Percentiles rank a stretch among this genome's conserved stretches.
phyloP scores from a whole-genome alignment of 2,113 vertebrate genomes.

The Emydura subglobosa region DNA sequence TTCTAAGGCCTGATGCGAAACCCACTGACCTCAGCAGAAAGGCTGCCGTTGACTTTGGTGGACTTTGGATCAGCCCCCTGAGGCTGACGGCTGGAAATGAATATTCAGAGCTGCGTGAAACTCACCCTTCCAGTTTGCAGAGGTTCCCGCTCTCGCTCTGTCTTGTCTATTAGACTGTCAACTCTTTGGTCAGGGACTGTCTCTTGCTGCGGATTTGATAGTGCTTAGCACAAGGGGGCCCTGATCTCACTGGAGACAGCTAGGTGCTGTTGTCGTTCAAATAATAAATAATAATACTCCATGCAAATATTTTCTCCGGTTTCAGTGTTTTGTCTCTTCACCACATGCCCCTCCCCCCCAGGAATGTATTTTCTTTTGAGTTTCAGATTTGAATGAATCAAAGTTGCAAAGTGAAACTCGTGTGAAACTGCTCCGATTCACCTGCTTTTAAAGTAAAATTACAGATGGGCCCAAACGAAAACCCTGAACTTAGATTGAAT shows the following conservation, averaged over 20 bases:
- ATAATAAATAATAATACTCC: rapidly evolving
- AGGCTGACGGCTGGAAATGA: not conserved
- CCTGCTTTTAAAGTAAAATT: not conserved
- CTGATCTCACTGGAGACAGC: not conserved
- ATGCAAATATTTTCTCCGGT: not conserved
- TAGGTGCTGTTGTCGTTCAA: no score
- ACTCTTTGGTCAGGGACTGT: not conserved
- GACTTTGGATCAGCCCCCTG: not conserved
- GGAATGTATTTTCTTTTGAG: not conserved
- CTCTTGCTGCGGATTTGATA: not conserved
- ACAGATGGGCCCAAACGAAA: not conserved
- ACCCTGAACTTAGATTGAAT: not conserved
- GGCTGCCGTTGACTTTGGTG: conserved; percentile 12
- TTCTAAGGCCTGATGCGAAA: not conserved
- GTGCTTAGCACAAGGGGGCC: rapidly evolving
- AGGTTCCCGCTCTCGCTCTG: not conserved
- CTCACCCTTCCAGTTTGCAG: rapidly evolving
- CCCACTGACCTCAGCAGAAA: not conserved
- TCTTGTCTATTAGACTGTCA: not conserved
- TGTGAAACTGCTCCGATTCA: not conserved
- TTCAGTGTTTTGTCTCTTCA: not conserved
- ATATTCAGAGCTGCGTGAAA: not conserved
- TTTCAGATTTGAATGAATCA: not conserved
- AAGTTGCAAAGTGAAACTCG: not conserved
- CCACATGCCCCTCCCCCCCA: no score